Evolutionary conservation across 2,797 vertebrate genomes (phyloP).

Genomic region (Sebastes itinus): DNA sequence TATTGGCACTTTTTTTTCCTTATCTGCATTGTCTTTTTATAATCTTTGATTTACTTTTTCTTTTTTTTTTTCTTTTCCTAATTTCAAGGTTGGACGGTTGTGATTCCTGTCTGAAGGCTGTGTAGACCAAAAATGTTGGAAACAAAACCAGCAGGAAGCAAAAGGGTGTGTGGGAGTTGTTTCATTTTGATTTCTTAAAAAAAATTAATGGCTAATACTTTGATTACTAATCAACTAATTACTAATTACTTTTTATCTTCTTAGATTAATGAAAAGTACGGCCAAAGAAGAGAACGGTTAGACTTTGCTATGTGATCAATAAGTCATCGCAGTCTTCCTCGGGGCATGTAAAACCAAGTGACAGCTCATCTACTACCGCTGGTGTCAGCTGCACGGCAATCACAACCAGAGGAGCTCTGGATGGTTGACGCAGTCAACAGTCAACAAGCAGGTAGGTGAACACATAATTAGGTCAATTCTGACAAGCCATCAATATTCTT

Average conservation of each 20-base stretch:
- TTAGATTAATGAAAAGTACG: not conserved
- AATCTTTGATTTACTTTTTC: not conserved
- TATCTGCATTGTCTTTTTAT: not conserved
- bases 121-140: not conserved
- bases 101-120: not conserved
- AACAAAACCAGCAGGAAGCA: not conserved
- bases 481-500: not conserved
- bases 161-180: not conserved
- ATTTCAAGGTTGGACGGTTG: not conserved
- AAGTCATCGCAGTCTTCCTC: not conserved
- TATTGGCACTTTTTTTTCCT: not conserved
- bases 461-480: not conserved
- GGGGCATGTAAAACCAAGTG: not conserved
- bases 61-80: not conserved
- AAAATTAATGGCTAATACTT: not conserved
- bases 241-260: not conserved
- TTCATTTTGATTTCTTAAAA: not conserved
- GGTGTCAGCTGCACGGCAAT: not conserved
- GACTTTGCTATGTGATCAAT: not conserved
- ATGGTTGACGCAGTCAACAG: not conserved
- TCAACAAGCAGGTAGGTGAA: not conserved
- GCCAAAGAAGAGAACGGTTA: not conserved
- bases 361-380: not conserved
- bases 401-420: not conserved
- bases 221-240: no score